A percentile compares a stretch with the other conserved stretches of the same genome.
Evolutionary conservation across 1,140 invertebrate species (phyloP).

Genomic region (Diorhabda carinulata): DNA sequence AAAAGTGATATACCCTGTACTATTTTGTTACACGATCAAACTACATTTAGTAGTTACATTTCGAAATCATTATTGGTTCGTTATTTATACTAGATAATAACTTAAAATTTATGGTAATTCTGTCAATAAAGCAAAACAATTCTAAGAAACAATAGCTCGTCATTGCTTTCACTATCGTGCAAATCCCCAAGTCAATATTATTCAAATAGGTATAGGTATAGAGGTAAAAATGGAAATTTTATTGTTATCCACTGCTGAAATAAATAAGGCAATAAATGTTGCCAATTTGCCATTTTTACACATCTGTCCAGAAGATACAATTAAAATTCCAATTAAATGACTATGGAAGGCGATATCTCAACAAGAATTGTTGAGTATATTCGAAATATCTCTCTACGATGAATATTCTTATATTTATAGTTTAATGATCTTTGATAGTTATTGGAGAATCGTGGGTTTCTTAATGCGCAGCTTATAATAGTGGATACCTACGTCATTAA

Average conservation of each 20-base stretch:
- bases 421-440: slow-evolving; percentile 14
- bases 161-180: slow-evolving; percentile 14
- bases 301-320: slow-evolving; percentile 14
- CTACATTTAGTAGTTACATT: too few species aligned
- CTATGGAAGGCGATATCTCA: not conserved
- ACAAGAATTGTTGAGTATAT: not conserved
- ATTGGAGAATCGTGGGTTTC: slow-evolving; percentile 12
- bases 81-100: too few species aligned
- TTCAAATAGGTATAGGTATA: slow-evolving; percentile 10
- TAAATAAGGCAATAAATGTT: slow-evolving; percentile 12
- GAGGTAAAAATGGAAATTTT: slow-evolving; percentile 10
- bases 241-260: slow-evolving; percentile 14
- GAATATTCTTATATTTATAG: slow-evolving; percentile 16
- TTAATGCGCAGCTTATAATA: slow-evolving; percentile 3
- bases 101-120: not conserved
- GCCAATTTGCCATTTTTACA: slow-evolving; percentile 19
- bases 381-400: slow-evolving; percentile 1
- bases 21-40: too few species aligned
- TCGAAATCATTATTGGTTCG: too few species aligned
- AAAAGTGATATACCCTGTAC: too few species aligned
- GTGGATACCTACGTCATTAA: not conserved
- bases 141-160: not conserved
- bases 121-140: slow-evolving; percentile 1
- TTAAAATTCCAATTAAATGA: slow-evolving; percentile 17
- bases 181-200: slow-evolving; percentile 13